Conservation (phyloP, 2,888 invertebrate species). For the Endotricha flammealis region DNA sequence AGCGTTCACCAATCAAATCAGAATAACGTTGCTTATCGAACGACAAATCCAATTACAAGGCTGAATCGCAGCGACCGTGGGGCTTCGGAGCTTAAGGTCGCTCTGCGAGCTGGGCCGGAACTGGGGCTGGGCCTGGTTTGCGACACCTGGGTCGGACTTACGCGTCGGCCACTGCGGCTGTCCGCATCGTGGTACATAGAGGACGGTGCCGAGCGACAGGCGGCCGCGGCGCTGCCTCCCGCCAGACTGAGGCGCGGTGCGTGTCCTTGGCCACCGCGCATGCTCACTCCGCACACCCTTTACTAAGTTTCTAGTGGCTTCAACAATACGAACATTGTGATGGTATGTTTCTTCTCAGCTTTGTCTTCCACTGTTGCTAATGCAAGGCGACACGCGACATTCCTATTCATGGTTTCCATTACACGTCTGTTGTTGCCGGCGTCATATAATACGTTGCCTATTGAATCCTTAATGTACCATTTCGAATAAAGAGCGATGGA, state of each 20-base stretch:
- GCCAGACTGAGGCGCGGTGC: conserved; percentile 69
- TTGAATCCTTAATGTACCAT: not conserved
- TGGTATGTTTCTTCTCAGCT: conserved; percentile 41
- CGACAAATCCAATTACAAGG: conserved; percentile 75
- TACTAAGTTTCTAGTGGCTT: conserved; percentile 55
- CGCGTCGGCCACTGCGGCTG: conserved; percentile 60
- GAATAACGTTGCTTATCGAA: conserved; percentile 68
- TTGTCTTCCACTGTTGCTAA: conserved; percentile 32
- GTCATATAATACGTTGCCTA: not conserved
- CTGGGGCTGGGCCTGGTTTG: conserved; percentile 57
- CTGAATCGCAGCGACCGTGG: conserved; percentile 73
- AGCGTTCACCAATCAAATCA: conserved; percentile 70
- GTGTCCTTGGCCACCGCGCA: conserved; percentile 68
- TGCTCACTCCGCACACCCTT: conserved; percentile 54
- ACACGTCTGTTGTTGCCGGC: not conserved
- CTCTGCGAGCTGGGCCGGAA: conserved; percentile 55
- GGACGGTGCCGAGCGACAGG: conserved; percentile 38
- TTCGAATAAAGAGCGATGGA: conserved; percentile 21
- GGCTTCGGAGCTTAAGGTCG: conserved; percentile 66
- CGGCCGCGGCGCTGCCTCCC: conserved; percentile 63
- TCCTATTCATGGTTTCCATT: conserved; percentile 18
- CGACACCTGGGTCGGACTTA: conserved; percentile 49
- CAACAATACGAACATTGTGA: conserved; percentile 45
- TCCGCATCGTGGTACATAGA: conserved; percentile 50
- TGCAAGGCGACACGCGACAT: conserved; percentile 11